phyloP scores from a whole-genome alignment of 1,140 invertebrate species.

The Neuroterus valhalla region DNA sequence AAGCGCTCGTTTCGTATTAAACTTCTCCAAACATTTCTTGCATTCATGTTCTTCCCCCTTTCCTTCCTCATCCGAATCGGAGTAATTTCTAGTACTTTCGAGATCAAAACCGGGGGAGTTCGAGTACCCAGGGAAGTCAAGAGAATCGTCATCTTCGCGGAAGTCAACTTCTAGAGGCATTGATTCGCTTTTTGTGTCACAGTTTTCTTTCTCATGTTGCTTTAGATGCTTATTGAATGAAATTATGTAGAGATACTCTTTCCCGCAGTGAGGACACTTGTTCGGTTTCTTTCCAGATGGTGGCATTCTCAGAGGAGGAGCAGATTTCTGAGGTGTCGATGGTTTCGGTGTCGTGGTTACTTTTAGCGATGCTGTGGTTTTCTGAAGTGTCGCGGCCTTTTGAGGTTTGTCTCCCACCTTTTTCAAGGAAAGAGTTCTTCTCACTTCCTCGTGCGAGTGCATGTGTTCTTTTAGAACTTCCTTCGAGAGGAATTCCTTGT shows the following conservation, averaged over 20 bases:
- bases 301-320: slow-evolving; percentile 48
- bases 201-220: slow-evolving; percentile 66
- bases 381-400: slow-evolving; percentile 32
- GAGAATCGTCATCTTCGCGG: slow-evolving; percentile 59
- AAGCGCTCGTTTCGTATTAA: slow-evolving; percentile 53
- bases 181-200: slow-evolving; percentile 37
- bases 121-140: slow-evolving; percentile 55
- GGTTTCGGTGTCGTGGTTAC: neutral
- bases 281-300: slow-evolving; percentile 69
- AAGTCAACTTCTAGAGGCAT: slow-evolving; percentile 62
- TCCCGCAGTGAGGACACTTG: slow-evolving; percentile 72
- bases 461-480: slow-evolving; percentile 71
- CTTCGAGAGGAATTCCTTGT: slow-evolving; percentile 71
- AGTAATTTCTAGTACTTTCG: neutral
- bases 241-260: slow-evolving; percentile 72
- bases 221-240: slow-evolving; percentile 72
- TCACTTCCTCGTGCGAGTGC: slow-evolving; percentile 71
- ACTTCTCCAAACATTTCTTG: slow-evolving; percentile 58
- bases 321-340: slow-evolving; percentile 1
- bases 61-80: slow-evolving; percentile 40
- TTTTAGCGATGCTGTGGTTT: neutral
- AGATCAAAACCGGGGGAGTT: slow-evolving; percentile 42
- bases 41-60: slow-evolving; percentile 45
- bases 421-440: slow-evolving; percentile 60
- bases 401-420: slow-evolving; percentile 60